These are phyloP conservation scores for Ptilorrhoa leucosticta DNA, from an alignment of 2,113 vertebrate species.

Conservation along the genomic window DNA sequence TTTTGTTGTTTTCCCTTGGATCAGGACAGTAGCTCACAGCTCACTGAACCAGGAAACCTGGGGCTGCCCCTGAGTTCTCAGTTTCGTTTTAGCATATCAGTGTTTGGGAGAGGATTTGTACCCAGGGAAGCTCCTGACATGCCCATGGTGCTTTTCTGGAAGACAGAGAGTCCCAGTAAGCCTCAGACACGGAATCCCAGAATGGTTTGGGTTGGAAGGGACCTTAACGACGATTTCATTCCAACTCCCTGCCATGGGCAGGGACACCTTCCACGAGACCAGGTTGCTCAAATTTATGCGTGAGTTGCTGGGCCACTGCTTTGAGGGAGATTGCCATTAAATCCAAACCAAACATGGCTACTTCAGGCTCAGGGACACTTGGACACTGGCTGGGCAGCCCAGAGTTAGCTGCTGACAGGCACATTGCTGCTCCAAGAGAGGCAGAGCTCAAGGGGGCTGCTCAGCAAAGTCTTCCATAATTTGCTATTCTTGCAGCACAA, in stretches of 20 bases:
- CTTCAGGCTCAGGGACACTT: background rate
- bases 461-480: background rate
- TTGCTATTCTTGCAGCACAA: background rate
- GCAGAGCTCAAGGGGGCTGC: background rate
- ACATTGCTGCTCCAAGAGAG: background rate
- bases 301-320: background rate
- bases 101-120: background rate
- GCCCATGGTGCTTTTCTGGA: background rate
- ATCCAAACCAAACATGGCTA: background rate
- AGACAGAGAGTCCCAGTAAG: background rate
- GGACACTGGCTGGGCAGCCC: background rate
- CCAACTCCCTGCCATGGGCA: background rate
- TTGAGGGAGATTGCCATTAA: background rate
- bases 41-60: background rate
- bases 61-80: background rate
- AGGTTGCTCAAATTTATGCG: background rate
- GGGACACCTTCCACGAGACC: no score
- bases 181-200: background rate
- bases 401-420: background rate
- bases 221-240: background rate
- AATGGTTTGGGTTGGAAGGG: background rate
- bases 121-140: background rate
- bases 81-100: background rate
- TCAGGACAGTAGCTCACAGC: background rate
- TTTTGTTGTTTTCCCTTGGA: background rate